These are phyloP conservation scores for Leptopilina clavipes DNA, from an alignment of 1,140 invertebrate species.

Conservation along the genomic window DNA sequence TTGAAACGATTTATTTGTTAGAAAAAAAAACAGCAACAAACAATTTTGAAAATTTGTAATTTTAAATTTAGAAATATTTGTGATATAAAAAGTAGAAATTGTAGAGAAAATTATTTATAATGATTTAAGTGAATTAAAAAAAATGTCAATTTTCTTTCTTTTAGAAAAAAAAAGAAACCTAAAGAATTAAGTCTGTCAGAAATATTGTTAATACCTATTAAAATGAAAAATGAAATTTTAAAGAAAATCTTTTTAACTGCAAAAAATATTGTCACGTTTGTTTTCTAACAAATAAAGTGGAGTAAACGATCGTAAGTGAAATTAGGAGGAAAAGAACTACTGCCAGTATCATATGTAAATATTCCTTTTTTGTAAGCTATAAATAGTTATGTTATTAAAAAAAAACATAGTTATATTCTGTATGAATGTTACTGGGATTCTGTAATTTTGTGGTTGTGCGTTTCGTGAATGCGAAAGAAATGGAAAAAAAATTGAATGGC, in stretches of 20 bases:
- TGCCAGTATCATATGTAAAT: conserved; percentile 71
- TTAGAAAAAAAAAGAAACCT: no score
- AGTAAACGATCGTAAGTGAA: conserved; percentile 33
- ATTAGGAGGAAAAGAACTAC: conserved; percentile 55
- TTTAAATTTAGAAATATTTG: no score
- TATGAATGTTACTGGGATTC: conserved; percentile 43
- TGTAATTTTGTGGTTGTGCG: conserved; percentile 23
- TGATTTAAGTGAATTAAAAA: neutral
- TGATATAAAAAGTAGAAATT: no score
- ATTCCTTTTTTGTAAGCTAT: conserved; percentile 57
- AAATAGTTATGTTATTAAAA: conserved; percentile 41
- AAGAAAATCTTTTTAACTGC: no score
- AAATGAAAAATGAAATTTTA: no score
- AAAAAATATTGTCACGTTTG: neutral
- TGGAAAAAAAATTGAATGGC: conserved; percentile 2
- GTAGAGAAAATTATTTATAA: no score
- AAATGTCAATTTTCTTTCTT: neutral
- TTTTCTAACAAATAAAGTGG: conserved; percentile 21
- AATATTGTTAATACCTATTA: no score
- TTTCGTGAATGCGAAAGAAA: conserved; percentile 14
- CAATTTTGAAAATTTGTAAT: no score
- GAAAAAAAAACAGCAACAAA: conserved; percentile 45
- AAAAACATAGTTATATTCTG: conserved; percentile 47
- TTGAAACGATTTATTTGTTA: conserved; percentile 59
- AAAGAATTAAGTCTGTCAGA: no score